Conservation (phyloP, 2,113 vertebrate genomes). For the Oryctolagus cuniculus region mOryCun1.1 NC_091445.1:62070501-62071000, state of each 20-base stretch:
- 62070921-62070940: conserved; percentile 43
- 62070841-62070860: not conserved
- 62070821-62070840: not conserved
- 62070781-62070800: not conserved
- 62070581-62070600: accelerated
- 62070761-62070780: accelerated
- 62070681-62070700: not conserved
- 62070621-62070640: accelerated
- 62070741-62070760: not conserved
- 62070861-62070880: not conserved
- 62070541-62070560: not conserved
- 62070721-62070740: not conserved
- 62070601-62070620: not conserved
- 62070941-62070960: conserved; percentile 22
- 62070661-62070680: not conserved
- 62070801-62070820: not conserved
- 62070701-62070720: not conserved
- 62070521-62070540: not conserved
- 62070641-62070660: not conserved
- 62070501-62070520: not conserved
- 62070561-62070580: accelerated
- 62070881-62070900: not conserved
- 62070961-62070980: not conserved
- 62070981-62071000: accelerated
- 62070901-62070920: not conserved